Conservation (phyloP, 1,140 invertebrate genomes). For the Danaus melanippus region DNA sequence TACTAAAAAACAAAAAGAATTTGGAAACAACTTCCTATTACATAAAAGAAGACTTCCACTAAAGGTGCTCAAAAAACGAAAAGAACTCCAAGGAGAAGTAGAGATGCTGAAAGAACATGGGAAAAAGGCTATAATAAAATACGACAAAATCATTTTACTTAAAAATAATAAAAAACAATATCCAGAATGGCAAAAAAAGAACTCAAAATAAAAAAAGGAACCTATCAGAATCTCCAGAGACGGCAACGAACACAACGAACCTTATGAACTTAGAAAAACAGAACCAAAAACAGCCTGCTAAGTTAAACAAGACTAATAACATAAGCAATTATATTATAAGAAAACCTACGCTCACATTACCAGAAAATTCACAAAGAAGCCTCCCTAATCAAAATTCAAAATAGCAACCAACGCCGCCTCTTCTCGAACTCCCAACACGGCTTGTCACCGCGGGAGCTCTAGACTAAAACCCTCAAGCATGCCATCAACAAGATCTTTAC, state of each 20-base stretch:
- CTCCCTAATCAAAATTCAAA: constrained; percentile 8
- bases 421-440: constrained; percentile 15
- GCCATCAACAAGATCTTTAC: not conserved
- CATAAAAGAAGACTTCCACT: constrained; percentile 28
- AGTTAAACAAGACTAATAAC: constrained; percentile 20
- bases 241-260: constrained; percentile 10
- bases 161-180: constrained; percentile 10
- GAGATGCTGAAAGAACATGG: constrained; percentile 19
- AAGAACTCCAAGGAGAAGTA: constrained; percentile 21
- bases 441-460: constrained; percentile 4
- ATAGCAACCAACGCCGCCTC: constrained; percentile 20
- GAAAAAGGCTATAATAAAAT: constrained; percentile 22
- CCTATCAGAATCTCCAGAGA: constrained; percentile 22
- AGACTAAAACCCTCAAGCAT: not conserved
- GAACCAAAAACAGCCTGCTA: constrained; percentile 19
- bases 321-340: constrained; percentile 19
- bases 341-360: constrained; percentile 11
- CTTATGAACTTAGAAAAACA: constrained; percentile 8
- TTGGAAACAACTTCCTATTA: constrained; percentile 20
- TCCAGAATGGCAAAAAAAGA: constrained; percentile 4
- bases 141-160: constrained; percentile 22
- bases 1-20: constrained; percentile 30
- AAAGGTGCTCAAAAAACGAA: constrained; percentile 24
- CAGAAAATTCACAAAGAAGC: constrained; percentile 10
- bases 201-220: constrained; percentile 20